These are phyloP conservation scores for Sminthurinus signatus DNA, from an alignment of 1,140 invertebrate species.

Conservation along the genomic window DNA sequence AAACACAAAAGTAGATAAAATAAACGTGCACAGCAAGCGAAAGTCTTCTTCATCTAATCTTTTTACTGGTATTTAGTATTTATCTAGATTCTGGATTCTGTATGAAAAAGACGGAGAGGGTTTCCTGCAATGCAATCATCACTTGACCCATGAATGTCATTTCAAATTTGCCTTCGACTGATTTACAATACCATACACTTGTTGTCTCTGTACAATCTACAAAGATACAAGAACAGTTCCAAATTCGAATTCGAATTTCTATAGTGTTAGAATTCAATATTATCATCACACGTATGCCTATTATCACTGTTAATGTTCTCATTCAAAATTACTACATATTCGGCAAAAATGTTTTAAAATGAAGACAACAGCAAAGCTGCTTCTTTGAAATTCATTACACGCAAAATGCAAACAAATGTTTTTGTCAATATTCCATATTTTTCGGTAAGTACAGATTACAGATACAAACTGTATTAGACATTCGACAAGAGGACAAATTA, in stretches of 20 bases:
- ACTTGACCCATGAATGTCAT: slow-evolving; percentile 8
- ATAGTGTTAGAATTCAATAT: not conserved
- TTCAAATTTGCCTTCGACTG: not conserved
- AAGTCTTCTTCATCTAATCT: not conserved
- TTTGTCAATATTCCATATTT: too few relatives aligned
- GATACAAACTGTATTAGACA: too few relatives aligned
- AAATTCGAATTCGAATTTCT: not conserved
- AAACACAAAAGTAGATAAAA: not conserved
- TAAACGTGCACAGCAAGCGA: not conserved
- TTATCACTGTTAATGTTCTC: not conserved
- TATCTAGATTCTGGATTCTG: too few relatives aligned
- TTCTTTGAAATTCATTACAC: too few relatives aligned
- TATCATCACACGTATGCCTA: not conserved
- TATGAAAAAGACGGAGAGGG: too few relatives aligned
- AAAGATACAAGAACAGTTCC: not conserved
- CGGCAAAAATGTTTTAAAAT: not conserved
- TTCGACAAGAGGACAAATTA: too few relatives aligned
- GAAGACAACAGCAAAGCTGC: too few relatives aligned
- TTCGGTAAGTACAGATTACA: too few relatives aligned
- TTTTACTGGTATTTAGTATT: not conserved
- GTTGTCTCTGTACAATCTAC: not conserved
- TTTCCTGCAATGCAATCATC: not conserved
- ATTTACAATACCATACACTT: too few relatives aligned
- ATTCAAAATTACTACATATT: not conserved
- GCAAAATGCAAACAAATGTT: too few relatives aligned